Base-by-base conservation (phyloP, 2,888 invertebrate genomes). In the Ctena decussata region DNA sequence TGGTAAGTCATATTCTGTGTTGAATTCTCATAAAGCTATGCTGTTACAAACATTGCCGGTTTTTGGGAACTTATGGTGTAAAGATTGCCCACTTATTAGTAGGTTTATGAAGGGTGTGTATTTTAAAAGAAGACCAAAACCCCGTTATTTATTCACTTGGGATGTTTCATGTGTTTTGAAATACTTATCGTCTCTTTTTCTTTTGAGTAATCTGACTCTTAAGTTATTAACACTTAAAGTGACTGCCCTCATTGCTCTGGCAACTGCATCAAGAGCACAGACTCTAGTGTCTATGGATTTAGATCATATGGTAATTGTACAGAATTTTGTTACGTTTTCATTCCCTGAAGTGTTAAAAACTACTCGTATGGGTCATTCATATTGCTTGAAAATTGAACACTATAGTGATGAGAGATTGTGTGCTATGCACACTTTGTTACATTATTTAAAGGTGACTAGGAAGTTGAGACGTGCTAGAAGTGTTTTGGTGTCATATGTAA, bases 21-120 rank as follows among this genome's bases (percentile, higher is more conserved):
- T n/a, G n/a, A n/a, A n/a, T n/a, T n/a, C n/a, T n/a, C 80, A 80
- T 21, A 80, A 57, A 46, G 32, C 65, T 18, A 80, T 80, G 80
- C 32, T 80, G 39, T 41, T 57, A 18, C 49, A 77, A 21, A 77
- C 77, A 18, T 71, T 78, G 12, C 24, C 44, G n/a, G 69, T 69
- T 49, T 53, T 73, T 37, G 46, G 75, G 1, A 65, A 75, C 53
- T 18, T 6, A 0, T 78, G 70, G 78, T 70, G 78, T 37, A 44
- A 32, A 39, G 12, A n/a, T n/a, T n/a, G 46, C 18, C n/a, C n/a
- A 6, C 27, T 78, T 15, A 70, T 78, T 44, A 21, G 2, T 15
- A 70, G 78, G 30, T 78, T 78, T 71, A 70, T 70, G 78, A 78
- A 71, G 32, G 71, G 75, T 53, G 2, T 75, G 41, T 75, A 69